phyloP scores from a whole-genome alignment of 2,113 vertebrate genomes.

The Danio rerio region GRCz12tu NC_133197.1:19847501-19848000 shows the following conservation, averaged over 20 bases:
- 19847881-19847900: too few species aligned
- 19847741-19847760: slow-evolving; percentile 8
- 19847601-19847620: neutral
- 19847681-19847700: neutral
- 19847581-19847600: neutral
- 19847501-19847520: neutral
- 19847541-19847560: neutral
- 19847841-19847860: too few species aligned
- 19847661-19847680: neutral
- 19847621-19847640: neutral
- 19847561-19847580: neutral
- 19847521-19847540: neutral
- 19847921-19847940: too few species aligned
- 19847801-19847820: too few species aligned
- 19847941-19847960: too few species aligned
- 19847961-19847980: too few species aligned
- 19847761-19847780: too few species aligned
- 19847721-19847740: slow-evolving; percentile 56
- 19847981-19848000: too few species aligned
- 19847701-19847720: slow-evolving; percentile 58
- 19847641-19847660: neutral
- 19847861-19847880: too few species aligned
- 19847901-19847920: too few species aligned
- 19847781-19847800: too few species aligned
- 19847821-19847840: too few species aligned